A percentile compares a stretch with the other conserved stretches of the same genome.
Conservation (phyloP, 2,113 vertebrate genomes). For the Myiopsitta monachus region DNA sequence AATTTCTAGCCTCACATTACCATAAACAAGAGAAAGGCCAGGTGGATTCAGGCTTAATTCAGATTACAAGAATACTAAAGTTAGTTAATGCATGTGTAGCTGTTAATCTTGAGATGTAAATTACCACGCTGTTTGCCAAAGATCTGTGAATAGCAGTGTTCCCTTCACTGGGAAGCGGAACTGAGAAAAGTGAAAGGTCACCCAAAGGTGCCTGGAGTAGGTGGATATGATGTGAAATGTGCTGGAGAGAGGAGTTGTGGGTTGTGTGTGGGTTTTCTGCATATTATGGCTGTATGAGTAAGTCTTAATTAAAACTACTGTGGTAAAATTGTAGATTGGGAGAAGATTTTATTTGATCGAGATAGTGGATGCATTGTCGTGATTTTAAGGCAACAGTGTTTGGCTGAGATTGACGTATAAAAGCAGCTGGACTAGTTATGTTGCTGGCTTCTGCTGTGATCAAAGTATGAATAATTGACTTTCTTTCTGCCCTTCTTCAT, state of each 20-base stretch:
- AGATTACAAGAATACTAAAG: neutral
- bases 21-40: accelerated
- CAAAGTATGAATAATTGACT: neutral
- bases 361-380: neutral
- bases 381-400: neutral
- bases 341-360: neutral
- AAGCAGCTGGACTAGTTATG: neutral
- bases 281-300: neutral
- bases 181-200: neutral
- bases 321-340: neutral
- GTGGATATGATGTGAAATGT: neutral
- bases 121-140: neutral
- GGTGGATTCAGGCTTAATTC: neutral
- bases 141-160: neutral
- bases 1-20: neutral
- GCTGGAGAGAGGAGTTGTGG: neutral
- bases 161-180: neutral
- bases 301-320: slow-evolving; percentile 4
- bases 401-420: neutral
- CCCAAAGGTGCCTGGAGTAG: neutral
- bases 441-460: neutral
- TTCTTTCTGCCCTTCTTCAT: neutral
- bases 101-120: neutral
- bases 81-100: neutral
- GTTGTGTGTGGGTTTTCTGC: slow-evolving; percentile 1